Evolutionary conservation across 2,113 vertebrate genomes (phyloP).

Genomic region (Serinus canaria): DNA sequence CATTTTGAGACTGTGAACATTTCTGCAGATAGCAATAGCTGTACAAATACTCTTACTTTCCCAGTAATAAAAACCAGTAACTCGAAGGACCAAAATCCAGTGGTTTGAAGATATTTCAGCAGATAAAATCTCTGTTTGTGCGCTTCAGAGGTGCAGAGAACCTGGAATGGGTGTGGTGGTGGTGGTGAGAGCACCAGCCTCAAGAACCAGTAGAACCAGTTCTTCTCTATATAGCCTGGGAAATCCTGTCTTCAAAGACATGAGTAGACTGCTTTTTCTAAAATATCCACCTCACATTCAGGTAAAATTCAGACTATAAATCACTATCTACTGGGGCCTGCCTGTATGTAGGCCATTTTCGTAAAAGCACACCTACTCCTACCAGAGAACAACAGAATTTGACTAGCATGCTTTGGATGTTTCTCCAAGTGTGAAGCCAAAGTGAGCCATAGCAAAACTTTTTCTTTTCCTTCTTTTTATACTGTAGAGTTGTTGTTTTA

Average conservation of each 20-base stretch:
- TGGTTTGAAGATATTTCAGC: neutral
- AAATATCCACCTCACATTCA: constrained; percentile 1
- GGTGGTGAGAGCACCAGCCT: neutral
- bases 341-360: neutral
- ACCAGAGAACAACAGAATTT: neutral
- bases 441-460: neutral
- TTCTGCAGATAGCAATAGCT: neutral
- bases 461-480: neutral
- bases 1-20: neutral
- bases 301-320: constrained; percentile 23
- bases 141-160: neutral
- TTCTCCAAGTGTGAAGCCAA: neutral
- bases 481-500: neutral
- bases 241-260: constrained; percentile 52
- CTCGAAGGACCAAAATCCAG: neutral
- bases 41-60: neutral
- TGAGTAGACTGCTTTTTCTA: constrained; percentile 5
- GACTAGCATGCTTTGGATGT: neutral
- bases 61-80: neutral
- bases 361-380: neutral
- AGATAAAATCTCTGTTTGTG: constrained; percentile 38
- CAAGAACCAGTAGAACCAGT: constrained; percentile 54
- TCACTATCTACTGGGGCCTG: neutral
- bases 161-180: constrained; percentile 39
- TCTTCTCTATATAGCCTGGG: constrained; percentile 2